Evolutionary conservation across 2,113 vertebrate species (phyloP).

Genomic region (Myocastor coypus): DNA sequence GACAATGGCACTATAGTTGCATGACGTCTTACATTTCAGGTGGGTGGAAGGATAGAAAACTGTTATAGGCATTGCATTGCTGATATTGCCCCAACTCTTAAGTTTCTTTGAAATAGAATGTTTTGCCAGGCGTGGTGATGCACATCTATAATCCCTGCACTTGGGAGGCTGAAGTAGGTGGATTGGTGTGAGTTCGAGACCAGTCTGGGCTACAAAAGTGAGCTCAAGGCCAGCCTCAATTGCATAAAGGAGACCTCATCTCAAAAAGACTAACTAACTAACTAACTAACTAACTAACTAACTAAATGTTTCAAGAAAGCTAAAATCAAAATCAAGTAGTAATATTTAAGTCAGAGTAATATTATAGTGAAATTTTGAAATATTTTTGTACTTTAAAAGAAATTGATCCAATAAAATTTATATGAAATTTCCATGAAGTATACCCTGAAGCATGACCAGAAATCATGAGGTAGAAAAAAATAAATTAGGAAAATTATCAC

Average conservation of each 20-base stretch:
- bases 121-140: neutral
- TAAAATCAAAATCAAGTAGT: neutral
- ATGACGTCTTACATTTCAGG: neutral
- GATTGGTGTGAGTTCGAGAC: too few species aligned
- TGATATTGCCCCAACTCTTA: neutral
- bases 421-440: neutral
- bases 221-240: too few species aligned
- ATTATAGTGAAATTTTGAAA: neutral
- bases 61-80: neutral
- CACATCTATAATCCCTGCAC: too few species aligned
- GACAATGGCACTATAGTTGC: neutral
- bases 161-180: too few species aligned
- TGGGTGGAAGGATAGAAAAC: neutral
- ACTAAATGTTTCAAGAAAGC: neutral
- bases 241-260: too few species aligned
- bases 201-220: too few species aligned
- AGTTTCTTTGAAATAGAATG: neutral
- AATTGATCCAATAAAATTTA: neutral
- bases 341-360: neutral
- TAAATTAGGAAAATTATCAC: neutral
- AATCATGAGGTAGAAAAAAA: neutral
- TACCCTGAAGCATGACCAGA: neutral
- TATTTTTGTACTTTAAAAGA: conserved; percentile 18
- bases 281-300: too few species aligned
- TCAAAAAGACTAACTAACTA: too few species aligned